phyloP scores from a whole-genome alignment of 1,140 invertebrate species.

The Eriosoma lanigerum region DNA sequence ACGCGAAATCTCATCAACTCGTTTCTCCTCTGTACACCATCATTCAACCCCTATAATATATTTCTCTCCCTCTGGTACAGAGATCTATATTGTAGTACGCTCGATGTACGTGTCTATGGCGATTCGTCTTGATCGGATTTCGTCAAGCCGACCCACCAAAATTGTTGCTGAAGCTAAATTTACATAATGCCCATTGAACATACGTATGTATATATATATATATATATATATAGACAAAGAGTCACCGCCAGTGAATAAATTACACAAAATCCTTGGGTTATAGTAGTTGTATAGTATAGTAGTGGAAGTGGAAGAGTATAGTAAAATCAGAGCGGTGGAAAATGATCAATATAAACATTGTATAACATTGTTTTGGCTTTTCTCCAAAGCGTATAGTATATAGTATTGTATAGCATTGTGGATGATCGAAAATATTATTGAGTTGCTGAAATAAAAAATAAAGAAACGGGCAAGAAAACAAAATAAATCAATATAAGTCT shows the following conservation, averaged over 20 bases:
- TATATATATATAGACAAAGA: neutral
- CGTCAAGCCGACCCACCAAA: slow-evolving; percentile 31
- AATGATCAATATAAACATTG: slow-evolving; percentile 37
- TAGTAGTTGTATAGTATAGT: neutral
- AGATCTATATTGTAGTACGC: no score
- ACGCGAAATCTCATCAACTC: slow-evolving; percentile 38
- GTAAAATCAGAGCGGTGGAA: neutral
- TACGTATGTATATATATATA: no score
- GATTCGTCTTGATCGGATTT: slow-evolving; percentile 50
- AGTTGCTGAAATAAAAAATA: neutral
- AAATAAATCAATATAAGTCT: neutral
- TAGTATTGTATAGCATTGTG: no score
- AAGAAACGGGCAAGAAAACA: neutral
- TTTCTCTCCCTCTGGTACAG: neutral
- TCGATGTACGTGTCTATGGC: slow-evolving; percentile 43
- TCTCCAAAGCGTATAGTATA: neutral
- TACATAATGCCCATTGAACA: slow-evolving; percentile 31
- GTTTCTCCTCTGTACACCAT: neutral
- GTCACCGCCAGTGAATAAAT: slow-evolving; percentile 28
- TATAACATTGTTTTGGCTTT: slow-evolving; percentile 26
- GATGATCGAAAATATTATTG: neutral
- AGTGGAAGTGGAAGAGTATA: no score
- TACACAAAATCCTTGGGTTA: neutral
- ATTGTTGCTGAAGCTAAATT: slow-evolving; percentile 38
- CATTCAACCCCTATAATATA: neutral